Conservation (phyloP, 2,113 vertebrate species). For the Capreolus pygargus region DNA sequence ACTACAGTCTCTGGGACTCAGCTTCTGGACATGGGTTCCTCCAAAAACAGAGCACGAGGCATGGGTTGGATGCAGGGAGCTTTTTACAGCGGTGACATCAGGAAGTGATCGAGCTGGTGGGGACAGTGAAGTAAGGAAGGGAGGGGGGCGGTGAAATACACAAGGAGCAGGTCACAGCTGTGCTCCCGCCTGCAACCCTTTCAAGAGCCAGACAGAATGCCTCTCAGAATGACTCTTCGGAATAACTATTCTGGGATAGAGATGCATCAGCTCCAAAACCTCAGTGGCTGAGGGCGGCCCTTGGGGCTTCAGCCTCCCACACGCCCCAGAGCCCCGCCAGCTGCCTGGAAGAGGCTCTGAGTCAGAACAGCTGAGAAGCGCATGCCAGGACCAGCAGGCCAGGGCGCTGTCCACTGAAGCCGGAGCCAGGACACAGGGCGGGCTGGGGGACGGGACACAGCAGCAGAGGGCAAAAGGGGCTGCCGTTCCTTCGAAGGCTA, state of each 20-base stretch:
- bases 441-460: not conserved
- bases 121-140: not conserved
- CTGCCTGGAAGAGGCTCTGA: not conserved
- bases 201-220: not conserved
- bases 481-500: fast-evolving
- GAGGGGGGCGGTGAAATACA: not conserved
- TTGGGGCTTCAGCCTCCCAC: not conserved
- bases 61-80: not conserved
- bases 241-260: not conserved
- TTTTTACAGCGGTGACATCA: not conserved
- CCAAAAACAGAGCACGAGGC: not conserved
- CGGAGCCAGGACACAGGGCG: not conserved
- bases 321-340: not conserved
- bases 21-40: not conserved
- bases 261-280: not conserved
- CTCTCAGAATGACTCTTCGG: not conserved
- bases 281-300: not conserved
- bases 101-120: not conserved
- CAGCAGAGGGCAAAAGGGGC: no score
- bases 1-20: not conserved
- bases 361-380: not conserved
- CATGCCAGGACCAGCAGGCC: fast-evolving
- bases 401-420: not conserved
- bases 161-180: not conserved
- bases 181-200: not conserved